A percentile compares a stretch with the other conserved stretches of the same genome.
Conservation (phyloP, 1,140 invertebrate species). For the Chironomus tepperi region DNA sequence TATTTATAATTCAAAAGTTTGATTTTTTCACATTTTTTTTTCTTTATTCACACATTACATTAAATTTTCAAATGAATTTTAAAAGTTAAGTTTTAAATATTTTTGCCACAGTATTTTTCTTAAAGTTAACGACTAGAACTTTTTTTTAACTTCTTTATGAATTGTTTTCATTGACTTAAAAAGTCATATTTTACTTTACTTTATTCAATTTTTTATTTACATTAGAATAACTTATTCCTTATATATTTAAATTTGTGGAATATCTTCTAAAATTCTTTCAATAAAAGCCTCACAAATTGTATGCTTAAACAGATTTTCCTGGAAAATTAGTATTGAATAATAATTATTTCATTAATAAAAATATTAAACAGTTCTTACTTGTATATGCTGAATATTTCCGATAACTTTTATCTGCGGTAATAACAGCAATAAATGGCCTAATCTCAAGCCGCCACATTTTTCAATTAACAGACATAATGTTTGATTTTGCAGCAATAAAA, state of each 20-base stretch:
- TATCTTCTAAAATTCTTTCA: conserved; percentile 55
- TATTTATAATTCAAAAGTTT: too few relatives aligned
- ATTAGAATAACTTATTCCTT: too few relatives aligned
- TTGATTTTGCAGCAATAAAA: conserved; percentile 59
- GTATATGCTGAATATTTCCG: conserved; percentile 43
- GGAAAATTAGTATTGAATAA: conserved; percentile 29
- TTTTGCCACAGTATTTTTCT: too few relatives aligned
- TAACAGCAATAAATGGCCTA: conserved; percentile 61
- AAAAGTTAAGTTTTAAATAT: too few relatives aligned
- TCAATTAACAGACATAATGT: conserved; percentile 65
- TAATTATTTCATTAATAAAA: neutral
- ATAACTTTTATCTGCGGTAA: conserved; percentile 52
- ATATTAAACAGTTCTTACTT: conserved; percentile 25
- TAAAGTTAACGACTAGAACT: too few relatives aligned
- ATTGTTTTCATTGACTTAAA: too few relatives aligned
- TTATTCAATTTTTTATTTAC: too few relatives aligned
- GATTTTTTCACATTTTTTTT: too few relatives aligned
- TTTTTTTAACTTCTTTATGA: too few relatives aligned
- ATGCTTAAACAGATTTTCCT: conserved; percentile 59
- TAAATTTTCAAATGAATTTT: too few relatives aligned
- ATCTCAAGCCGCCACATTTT: conserved; percentile 50
- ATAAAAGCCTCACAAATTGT: conserved; percentile 61
- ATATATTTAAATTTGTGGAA: conserved; percentile 32
- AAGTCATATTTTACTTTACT: too few relatives aligned
- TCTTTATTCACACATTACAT: too few relatives aligned